phyloP scores from a whole-genome alignment of 2,113 vertebrate species.

The Triplophysa tibetana region DNA sequence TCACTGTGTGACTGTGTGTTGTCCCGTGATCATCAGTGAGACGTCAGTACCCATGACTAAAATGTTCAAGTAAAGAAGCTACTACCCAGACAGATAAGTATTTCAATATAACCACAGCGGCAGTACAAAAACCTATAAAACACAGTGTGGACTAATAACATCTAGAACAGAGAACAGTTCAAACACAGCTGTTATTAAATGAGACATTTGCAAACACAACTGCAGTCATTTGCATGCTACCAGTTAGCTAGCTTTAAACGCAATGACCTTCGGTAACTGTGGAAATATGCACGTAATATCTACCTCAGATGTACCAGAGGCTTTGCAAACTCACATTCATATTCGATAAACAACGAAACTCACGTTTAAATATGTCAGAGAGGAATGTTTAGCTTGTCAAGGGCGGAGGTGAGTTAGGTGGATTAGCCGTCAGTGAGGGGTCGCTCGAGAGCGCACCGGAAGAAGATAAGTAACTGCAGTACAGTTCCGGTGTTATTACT shows the following conservation, averaged over 20 bases:
- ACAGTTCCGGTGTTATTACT: not conserved
- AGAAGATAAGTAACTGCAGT: not conserved
- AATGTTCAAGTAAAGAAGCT: no score
- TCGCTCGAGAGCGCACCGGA: not conserved
- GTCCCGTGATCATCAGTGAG: no score
- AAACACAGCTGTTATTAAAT: not conserved
- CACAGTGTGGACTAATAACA: not conserved
- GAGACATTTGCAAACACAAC: not conserved
- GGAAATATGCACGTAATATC: not conserved
- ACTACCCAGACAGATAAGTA: no score
- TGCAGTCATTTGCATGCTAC: conserved; percentile 12
- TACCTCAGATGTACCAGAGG: not conserved
- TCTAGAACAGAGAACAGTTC: not conserved
- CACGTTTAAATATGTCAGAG: conserved; percentile 10
- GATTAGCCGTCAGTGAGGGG: not conserved
- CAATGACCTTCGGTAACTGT: conserved; percentile 15
- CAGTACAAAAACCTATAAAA: not conserved
- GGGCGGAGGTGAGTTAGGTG: not conserved
- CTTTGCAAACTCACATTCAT: not conserved
- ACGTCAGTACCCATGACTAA: no score
- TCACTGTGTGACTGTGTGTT: no score
- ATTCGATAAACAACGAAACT: not conserved
- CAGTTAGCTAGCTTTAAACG: conserved; percentile 15
- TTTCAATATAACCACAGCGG: not conserved
- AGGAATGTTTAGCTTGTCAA: not conserved